Conservation (phyloP, 2,797 vertebrate species). For the Gymnodraco acuticeps region DNA sequence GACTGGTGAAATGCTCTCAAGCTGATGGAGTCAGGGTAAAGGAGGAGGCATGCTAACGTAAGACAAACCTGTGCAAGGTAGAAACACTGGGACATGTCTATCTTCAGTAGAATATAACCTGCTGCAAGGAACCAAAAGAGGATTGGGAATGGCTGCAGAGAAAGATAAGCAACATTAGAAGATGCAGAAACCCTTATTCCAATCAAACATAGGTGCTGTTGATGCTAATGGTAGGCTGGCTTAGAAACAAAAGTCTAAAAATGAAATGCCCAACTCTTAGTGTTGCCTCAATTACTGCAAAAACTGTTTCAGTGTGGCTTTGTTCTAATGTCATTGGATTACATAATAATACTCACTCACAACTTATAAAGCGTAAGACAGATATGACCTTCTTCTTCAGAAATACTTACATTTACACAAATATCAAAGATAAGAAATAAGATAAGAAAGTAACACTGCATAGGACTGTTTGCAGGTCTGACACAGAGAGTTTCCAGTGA, state of each 20-base stretch:
- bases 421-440: too few relatives aligned
- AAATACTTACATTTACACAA: not conserved
- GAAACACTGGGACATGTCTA: not conserved
- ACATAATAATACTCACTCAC: not conserved
- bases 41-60: fast-evolving
- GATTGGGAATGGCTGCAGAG: not conserved
- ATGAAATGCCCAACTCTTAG: not conserved
- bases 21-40: too few relatives aligned
- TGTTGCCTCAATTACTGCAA: too few relatives aligned
- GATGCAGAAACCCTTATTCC: not conserved
- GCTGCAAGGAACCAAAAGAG: not conserved
- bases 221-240: not conserved
- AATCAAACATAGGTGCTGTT: not conserved
- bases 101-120: not conserved
- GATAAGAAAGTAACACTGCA: slow-evolving; percentile 2
- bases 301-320: not conserved
- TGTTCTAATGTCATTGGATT: slow-evolving; percentile 10
- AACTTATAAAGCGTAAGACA: too few relatives aligned
- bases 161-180: not conserved
- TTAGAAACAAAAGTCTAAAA: not conserved
- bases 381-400: too few relatives aligned
- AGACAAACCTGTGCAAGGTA: not conserved
- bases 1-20: not conserved
- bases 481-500: slow-evolving; percentile 67
- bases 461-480: slow-evolving; percentile 12